Evolutionary conservation across 2,888 invertebrate species (phyloP), one percentile per base, ranked within the genome.

Genomic region (Heliconius ismenius): DNA sequence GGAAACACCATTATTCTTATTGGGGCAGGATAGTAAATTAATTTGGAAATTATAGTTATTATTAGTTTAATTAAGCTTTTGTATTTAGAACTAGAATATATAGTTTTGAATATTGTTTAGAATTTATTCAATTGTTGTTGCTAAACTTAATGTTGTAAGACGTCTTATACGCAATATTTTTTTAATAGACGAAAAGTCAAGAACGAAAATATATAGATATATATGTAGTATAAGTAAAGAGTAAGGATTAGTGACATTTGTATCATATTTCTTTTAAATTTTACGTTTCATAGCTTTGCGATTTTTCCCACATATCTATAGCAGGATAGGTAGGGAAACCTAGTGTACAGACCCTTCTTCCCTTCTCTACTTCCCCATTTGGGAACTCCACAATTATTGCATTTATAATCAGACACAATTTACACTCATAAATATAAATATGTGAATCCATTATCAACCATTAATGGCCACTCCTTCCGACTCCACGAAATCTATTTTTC

Each of bases 1-100:
- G 39, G 21, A 26, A 73, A 62, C 26, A 62, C 9, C 32, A 58
- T 32, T 54, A 54, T 54, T 32, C 32, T 70, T 32, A 28, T 32
- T 70, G 58, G 9, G 32, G 24, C 3, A n/a, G n/a, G 28, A 69
- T 69, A 15, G 11, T 13, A 28, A n/a, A 28, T 39, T 49, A 15
- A 15, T 49, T 13, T 54, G 15, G n/a, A 70, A 36, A 70, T 69
- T 32, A 39, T 39, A 69, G 36, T 65, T n/a, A 36, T n/a, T n/a
- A 36, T 65, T 36, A 39, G 10, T 64, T 32, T 10, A 15, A 21
- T 32, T 64, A 49, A 2, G 49, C 18, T 49, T 49, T 49, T 49
- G 3, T 49, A 18, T 49, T 49, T 49, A 49, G 2, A 1, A 49
- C 49, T 18, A 49, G 49, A 49, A 49, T 49, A 1, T 18, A 1